Evolutionary conservation across 2,888 invertebrate species (phyloP).

Genomic region (Latheticus oryzae): DNA sequence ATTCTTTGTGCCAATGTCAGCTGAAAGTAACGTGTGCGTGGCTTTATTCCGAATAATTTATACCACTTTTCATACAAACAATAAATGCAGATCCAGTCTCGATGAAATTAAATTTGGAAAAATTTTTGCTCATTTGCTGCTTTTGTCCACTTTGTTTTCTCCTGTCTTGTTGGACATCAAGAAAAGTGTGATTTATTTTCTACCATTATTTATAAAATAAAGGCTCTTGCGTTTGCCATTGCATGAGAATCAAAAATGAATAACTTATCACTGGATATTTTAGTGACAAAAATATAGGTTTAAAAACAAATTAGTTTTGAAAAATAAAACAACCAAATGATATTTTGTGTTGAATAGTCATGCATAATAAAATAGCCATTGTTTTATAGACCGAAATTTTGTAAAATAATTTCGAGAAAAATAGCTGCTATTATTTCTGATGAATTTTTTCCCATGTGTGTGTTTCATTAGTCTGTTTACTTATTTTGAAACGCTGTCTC

Average conservation of each 20-base stretch:
- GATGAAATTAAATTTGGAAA: slow-evolving; percentile 33
- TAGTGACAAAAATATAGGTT: neutral
- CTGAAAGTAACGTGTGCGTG: slow-evolving; percentile 38
- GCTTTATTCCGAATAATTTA: slow-evolving; percentile 35
- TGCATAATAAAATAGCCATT: too few relatives aligned
- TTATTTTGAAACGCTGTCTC: slow-evolving; percentile 41
- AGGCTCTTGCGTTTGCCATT: too few relatives aligned
- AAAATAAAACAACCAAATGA: too few relatives aligned
- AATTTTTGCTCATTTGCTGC: slow-evolving; percentile 25
- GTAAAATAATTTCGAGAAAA: slow-evolving; percentile 18
- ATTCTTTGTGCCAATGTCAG: slow-evolving; percentile 51
- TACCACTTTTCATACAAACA: slow-evolving; percentile 37
- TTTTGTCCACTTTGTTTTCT: slow-evolving; percentile 25
- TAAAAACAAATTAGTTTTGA: too few relatives aligned
- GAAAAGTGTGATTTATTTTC: slow-evolving; percentile 17
- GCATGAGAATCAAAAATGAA: too few relatives aligned
- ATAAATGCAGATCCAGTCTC: slow-evolving; percentile 27
- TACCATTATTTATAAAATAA: slow-evolving; percentile 8
- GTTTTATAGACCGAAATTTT: too few relatives aligned
- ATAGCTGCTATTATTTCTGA: slow-evolving; percentile 35
- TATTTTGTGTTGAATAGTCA: too few relatives aligned
- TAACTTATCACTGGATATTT: too few relatives aligned
- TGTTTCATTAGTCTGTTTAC: slow-evolving; percentile 40
- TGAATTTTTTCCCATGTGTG: slow-evolving; percentile 40
- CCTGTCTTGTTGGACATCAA: slow-evolving; percentile 21